phyloP scores from a whole-genome alignment of 2,797 vertebrate species.

The Epinephelus awoara region DNA sequence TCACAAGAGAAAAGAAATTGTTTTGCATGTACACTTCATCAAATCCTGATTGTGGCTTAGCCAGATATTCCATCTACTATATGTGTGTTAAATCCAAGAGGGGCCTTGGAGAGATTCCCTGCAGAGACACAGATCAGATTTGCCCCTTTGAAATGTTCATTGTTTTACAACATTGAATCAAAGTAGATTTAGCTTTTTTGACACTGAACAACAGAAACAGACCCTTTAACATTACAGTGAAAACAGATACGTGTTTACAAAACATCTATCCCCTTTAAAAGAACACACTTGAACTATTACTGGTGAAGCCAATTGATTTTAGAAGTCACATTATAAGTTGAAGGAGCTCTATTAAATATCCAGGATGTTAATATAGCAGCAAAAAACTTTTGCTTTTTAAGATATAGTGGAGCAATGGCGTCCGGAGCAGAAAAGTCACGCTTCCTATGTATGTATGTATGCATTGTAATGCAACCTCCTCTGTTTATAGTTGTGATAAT shows the following conservation, averaged over 20 bases:
- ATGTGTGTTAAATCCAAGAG: slow-evolving; percentile 22
- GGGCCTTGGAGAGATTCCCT: slow-evolving; percentile 28
- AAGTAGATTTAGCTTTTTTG: slow-evolving; percentile 14
- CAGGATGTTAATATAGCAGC: no score
- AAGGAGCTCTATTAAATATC: no score
- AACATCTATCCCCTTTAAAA: not conserved
- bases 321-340: not conserved
- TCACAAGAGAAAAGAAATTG: slow-evolving; percentile 40
- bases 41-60: slow-evolving; percentile 43
- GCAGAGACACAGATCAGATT: not conserved
- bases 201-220: slow-evolving; percentile 3
- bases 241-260: not conserved
- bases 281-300: not conserved
- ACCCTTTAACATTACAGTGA: not conserved
- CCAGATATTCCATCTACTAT: slow-evolving; percentile 7
- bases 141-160: not conserved
- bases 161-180: slow-evolving; percentile 7
- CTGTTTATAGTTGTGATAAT: no score
- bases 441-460: no score
- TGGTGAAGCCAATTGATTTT: not conserved
- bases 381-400: no score
- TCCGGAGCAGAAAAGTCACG: no score
- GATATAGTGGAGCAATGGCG: no score
- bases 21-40: slow-evolving; percentile 43
- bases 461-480: no score